Base-by-base conservation (phyloP, 2,113 vertebrate species). In the Prionailurus bengalensis region DNA sequence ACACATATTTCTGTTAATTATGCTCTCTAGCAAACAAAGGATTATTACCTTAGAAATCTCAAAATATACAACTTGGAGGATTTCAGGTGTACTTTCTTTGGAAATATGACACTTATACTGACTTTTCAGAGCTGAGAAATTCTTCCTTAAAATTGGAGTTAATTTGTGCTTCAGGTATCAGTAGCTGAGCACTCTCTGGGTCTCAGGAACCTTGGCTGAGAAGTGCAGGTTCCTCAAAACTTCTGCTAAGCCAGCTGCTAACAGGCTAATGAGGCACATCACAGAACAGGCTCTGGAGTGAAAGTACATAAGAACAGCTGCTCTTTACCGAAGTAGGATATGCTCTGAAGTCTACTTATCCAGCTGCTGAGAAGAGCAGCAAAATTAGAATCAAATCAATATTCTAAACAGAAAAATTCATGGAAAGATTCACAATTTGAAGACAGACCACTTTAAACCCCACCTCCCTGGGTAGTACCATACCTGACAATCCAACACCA, bases 161-260 rank as follows among this genome's bases (percentile, higher is more conserved):
- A 91, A 53, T 7, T 93, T 88, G 27, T 66, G 13, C 16, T 79
- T 63, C 33, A 27, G 10, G 36, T 88, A 51, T 88, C 33, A 91
- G 45, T 45, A 83, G 25, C 51, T 66, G 21, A 90, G 33, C 63
- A n/a, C 76, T 86, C 25, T 31, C 15, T 78, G 61, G 15, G 12
- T 82, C 23, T 90, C 73, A 31, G 70, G 14, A 81, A 91, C 10
- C 25, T 61, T 42, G 25, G 23, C n/a, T 76, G 36, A 91, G 19
- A 78, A 94, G 63, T 13, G 4, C 4, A 71, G 7, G 48, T 86
- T 96, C 85, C 90, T 91, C 81, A 55, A 70, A 91, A 95, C 63
- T 87, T 86, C 81, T 93, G 74, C 58, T 76, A 45, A 76, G 81
- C 42, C 80, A 87, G 65, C 27, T 96, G 48, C 80, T 91, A 33